Evolutionary conservation across 2,797 vertebrate species (phyloP).

Genomic region (Enoplosus armatus): DNA sequence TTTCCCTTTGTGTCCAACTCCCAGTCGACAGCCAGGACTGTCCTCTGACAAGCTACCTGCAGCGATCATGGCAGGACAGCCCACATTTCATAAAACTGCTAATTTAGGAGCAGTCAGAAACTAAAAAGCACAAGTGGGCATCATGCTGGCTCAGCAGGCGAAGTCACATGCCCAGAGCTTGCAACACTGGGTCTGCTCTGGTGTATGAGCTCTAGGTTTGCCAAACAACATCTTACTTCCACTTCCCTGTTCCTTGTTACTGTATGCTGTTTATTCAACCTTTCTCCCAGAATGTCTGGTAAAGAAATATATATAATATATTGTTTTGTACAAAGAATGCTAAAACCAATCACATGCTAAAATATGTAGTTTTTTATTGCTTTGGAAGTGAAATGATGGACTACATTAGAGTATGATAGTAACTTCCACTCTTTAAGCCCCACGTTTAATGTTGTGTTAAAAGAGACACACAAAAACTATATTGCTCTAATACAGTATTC

Average conservation of each 20-base stretch:
- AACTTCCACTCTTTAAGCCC: background rate
- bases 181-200: slow-evolving; percentile 29
- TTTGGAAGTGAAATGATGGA: background rate
- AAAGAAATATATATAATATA: background rate
- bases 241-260: slow-evolving; percentile 41
- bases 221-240: slow-evolving; percentile 35
- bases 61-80: background rate
- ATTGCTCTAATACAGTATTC: background rate
- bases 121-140: slow-evolving; percentile 21
- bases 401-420: too few relatives aligned
- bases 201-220: slow-evolving; percentile 31
- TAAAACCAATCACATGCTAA: too few relatives aligned
- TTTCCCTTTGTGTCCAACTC: background rate
- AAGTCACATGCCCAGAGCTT: slow-evolving; percentile 39
- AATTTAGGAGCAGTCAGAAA: background rate
- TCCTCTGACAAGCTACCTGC: background rate
- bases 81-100: slow-evolving; percentile 6
- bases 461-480: background rate
- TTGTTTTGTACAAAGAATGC: background rate
- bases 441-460: too few relatives aligned
- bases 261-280: background rate
- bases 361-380: background rate
- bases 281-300: background rate
- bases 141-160: slow-evolving; percentile 53
- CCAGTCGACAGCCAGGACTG: background rate